Percentiles rank a stretch among this genome's conserved stretches.
Conservation (phyloP, 2,113 vertebrate genomes). For the Clupea harengus region DNA sequence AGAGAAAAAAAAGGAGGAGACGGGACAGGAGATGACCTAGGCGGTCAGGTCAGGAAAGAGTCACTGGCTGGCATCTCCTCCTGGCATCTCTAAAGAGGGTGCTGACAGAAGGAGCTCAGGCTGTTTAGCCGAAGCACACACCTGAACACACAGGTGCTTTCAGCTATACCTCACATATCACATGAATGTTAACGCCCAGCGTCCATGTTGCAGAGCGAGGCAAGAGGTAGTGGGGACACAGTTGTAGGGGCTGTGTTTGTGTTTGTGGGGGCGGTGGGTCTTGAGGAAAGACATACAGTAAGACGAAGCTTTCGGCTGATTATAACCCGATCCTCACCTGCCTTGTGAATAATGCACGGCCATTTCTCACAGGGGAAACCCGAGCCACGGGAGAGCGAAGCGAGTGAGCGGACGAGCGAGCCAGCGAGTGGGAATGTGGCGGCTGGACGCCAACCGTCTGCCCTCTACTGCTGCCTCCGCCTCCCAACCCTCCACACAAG, state of each 20-base stretch:
- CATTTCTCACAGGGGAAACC: conserved; percentile 78
- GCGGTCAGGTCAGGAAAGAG: background rate
- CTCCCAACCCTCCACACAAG: background rate
- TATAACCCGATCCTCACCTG: conserved; percentile 72
- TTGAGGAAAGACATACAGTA: conserved; percentile 55
- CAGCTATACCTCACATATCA: background rate
- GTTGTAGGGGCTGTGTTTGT: background rate
- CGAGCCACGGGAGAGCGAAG: conserved; percentile 73
- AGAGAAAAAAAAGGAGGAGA: background rate
- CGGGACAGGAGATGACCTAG: background rate
- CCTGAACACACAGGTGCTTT: background rate
- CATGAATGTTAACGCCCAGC: background rate
- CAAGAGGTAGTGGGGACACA: background rate
- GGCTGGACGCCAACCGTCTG: conserved; percentile 58
- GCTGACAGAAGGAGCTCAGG: background rate
- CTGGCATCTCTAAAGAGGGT: background rate
- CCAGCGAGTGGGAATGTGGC: conserved; percentile 39
- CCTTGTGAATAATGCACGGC: conserved; percentile 84
- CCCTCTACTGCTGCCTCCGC: conserved; percentile 48
- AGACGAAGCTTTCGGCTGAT: conserved; percentile 65
- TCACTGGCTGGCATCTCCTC: background rate
- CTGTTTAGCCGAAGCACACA: background rate
- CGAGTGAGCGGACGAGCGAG: conserved; percentile 55
- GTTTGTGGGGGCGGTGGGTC: conserved; percentile 7
- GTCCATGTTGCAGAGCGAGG: background rate